These are phyloP conservation scores for Parapristionchus giblindavisi DNA, from an alignment of 2,888 invertebrate species.

Conservation along the genomic window DNA sequence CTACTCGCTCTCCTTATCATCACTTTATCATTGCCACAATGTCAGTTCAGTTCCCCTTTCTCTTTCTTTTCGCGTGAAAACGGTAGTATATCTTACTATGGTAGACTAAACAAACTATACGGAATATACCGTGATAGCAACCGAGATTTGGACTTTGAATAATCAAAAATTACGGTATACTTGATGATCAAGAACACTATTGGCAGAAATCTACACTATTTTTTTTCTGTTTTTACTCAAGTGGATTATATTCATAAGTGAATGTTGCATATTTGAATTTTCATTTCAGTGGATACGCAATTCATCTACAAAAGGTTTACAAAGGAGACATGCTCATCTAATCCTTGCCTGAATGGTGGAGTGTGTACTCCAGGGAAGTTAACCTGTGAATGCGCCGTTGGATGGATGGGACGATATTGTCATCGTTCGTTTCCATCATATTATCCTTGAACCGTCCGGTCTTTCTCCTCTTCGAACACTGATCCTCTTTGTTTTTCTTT, in stretches of 20 bases:
- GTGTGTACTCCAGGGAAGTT: conserved; percentile 64
- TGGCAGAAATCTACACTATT: no score
- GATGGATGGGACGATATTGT: conserved; percentile 69
- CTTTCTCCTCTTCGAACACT: background rate
- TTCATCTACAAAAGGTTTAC: conserved; percentile 48
- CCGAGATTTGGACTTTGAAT: no score
- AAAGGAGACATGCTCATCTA: conserved; percentile 56
- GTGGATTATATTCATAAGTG: no score
- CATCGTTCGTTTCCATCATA: conserved; percentile 57
- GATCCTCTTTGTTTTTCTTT: background rate
- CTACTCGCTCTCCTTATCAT: background rate
- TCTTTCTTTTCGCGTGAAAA: no score
- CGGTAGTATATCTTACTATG: no score
- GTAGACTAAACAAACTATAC: no score
- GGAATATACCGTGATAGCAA: no score
- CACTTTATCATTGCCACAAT: conserved; percentile 4
- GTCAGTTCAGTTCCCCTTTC: background rate
- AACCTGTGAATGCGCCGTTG: conserved; percentile 62
- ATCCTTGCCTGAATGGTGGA: conserved; percentile 67
- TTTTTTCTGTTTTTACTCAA: no score
- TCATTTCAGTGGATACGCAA: conserved; percentile 33
- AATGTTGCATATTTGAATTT: no score
- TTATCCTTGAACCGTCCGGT: background rate
- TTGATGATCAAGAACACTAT: no score
- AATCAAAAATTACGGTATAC: no score